These are phyloP conservation scores for Hydrophis major DNA, from an alignment of 2,797 vertebrate genomes.

Conservation along the genomic window DNA sequence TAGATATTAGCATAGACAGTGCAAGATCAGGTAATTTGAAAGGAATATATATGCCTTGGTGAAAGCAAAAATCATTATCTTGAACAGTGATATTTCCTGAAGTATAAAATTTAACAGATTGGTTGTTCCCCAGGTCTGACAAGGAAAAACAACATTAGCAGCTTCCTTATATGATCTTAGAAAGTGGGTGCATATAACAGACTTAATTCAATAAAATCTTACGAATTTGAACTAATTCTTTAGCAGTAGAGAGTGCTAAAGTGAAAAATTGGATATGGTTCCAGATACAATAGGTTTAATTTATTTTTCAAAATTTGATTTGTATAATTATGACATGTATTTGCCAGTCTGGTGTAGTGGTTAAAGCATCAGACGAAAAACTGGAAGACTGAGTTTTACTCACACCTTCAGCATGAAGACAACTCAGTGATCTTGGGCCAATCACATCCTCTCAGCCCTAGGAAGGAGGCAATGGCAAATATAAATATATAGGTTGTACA, in stretches of 20 bases:
- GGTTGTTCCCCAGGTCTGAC: neutral
- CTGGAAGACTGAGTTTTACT: neutral
- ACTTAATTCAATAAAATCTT: neutral
- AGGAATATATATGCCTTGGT: neutral
- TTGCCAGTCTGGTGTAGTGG: neutral
- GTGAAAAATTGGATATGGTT: neutral
- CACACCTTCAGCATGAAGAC: neutral
- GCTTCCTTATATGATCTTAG: neutral
- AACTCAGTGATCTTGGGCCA: neutral
- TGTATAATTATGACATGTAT: neutral
- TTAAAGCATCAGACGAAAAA: neutral
- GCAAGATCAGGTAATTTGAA: neutral
- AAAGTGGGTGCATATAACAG: neutral
- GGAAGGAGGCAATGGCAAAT: too few species aligned
- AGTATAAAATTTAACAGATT: slow-evolving; percentile 1
- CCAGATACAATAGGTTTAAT: neutral
- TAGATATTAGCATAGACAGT: neutral
- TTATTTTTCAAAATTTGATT: neutral
- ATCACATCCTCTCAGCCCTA: too few species aligned
- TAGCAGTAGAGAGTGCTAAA: neutral
- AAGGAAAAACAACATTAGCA: neutral
- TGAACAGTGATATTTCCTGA: neutral
- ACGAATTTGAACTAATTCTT: neutral
- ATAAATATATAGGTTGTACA: too few species aligned
- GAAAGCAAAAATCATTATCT: neutral